These are phyloP conservation scores for Podargus strigoides DNA, from an alignment of 2,797 vertebrate genomes.

Conservation along the genomic window DNA sequence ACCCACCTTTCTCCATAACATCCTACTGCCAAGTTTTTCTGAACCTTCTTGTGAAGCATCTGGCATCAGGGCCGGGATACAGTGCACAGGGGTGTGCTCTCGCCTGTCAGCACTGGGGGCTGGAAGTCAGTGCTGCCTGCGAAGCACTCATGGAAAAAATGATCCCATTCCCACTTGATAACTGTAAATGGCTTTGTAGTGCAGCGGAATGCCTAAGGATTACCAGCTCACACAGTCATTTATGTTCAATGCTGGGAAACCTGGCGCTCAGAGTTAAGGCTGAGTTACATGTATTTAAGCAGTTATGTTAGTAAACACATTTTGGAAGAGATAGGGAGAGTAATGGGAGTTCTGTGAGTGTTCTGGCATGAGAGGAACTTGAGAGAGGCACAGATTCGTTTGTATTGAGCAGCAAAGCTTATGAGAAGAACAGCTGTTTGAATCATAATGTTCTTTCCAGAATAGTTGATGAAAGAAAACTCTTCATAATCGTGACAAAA, in stretches of 20 bases:
- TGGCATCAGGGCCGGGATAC: background rate
- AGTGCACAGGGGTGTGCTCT: background rate
- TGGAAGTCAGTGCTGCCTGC: background rate
- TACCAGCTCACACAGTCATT: background rate
- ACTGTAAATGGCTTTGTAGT: background rate
- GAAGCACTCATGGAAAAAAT: accelerated
- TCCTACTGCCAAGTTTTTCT: background rate
- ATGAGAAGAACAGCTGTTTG: background rate
- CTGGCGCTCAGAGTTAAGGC: background rate
- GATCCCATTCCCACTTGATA: background rate
- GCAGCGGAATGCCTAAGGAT: background rate
- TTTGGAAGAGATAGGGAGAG: background rate
- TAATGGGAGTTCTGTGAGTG: background rate
- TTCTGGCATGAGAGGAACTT: background rate
- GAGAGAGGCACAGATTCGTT: background rate
- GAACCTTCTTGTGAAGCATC: background rate
- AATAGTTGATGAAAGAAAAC: background rate
- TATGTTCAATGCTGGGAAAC: background rate
- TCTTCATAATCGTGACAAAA: background rate
- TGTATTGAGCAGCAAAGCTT: background rate
- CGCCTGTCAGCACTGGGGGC: background rate
- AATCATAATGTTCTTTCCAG: conserved; percentile 2
- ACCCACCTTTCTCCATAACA: background rate
- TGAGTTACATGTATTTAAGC: background rate
- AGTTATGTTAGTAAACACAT: background rate